A percentile compares a stretch with the other conserved stretches of the same genome.
phyloP scores from a whole-genome alignment of 2,113 vertebrate species.

The Oreochromis niloticus region DNA sequence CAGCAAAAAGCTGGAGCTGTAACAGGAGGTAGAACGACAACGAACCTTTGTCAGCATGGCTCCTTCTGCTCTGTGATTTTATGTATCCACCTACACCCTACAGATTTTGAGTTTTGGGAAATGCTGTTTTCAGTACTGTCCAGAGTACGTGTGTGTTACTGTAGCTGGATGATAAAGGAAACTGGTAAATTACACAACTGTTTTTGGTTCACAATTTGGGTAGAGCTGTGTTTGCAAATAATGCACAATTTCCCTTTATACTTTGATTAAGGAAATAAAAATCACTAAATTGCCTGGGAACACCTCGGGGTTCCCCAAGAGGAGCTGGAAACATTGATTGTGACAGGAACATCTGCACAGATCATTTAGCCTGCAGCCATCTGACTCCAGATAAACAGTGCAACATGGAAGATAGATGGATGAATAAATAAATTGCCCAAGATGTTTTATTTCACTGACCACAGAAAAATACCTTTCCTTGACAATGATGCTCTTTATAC shows the following conservation, averaged over 20 bases:
- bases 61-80: background rate
- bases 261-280: background rate
- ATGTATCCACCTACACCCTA: background rate
- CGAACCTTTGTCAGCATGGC: background rate
- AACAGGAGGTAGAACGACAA: conserved; percentile 2
- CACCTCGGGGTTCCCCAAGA: background rate
- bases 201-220: background rate
- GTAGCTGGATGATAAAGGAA: background rate
- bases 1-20: conserved; percentile 15
- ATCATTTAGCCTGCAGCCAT: background rate
- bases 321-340: background rate
- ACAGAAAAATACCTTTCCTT: background rate
- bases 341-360: background rate
- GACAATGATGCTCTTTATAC: background rate
- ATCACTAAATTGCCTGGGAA: background rate
- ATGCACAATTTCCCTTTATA: background rate
- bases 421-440: background rate
- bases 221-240: background rate
- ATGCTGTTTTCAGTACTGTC: background rate
- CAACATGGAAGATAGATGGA: background rate
- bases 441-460: background rate
- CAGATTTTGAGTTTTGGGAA: background rate
- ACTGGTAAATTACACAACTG: background rate
- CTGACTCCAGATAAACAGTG: background rate
- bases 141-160: background rate